Percentiles rank a stretch among this genome's conserved stretches.
phyloP scores from a whole-genome alignment of 2,888 invertebrate species.

The Microplitis deprimator region DNA sequence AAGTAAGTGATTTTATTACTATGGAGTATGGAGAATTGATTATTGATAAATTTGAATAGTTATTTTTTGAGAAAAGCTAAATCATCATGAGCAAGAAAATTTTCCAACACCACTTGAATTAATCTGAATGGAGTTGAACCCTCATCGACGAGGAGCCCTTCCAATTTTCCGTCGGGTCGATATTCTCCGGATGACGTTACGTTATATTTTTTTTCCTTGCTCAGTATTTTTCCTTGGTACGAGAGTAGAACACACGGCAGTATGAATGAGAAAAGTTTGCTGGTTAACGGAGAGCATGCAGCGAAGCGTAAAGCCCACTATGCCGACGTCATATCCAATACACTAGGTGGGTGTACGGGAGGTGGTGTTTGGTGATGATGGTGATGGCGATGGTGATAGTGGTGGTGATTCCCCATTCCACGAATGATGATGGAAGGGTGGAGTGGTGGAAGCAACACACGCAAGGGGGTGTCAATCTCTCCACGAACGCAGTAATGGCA shows the following conservation, averaged over 20 bases:
- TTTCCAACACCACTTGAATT: constrained; percentile 25
- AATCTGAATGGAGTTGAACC: constrained; percentile 27
- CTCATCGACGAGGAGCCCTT: constrained; percentile 15
- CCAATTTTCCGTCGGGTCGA: constrained; percentile 25
- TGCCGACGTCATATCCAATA: constrained; percentile 70
- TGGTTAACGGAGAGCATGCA: constrained; percentile 59
- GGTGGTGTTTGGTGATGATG: constrained; percentile 35
- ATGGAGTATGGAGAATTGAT: not conserved
- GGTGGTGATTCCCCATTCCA: constrained; percentile 8
- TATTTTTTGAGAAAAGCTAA: not conserved
- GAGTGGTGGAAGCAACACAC: constrained; percentile 57
- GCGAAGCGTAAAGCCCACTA: constrained; percentile 67
- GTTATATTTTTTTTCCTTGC: constrained; percentile 31
- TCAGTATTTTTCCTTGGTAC: not conserved
- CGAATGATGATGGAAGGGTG: constrained; percentile 23
- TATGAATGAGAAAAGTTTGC: constrained; percentile 53
- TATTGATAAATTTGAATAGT: not conserved
- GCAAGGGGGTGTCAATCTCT: constrained; percentile 52
- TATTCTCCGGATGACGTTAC: constrained; percentile 36
- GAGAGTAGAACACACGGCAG: constrained; percentile 17
- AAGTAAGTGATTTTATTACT: not conserved
- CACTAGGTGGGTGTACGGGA: constrained; percentile 53
- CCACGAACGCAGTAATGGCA: constrained; percentile 68
- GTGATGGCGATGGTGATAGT: constrained; percentile 26
- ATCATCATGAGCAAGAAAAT: not conserved